These are phyloP conservation scores for Neotoma lepida DNA, from an alignment of 2,113 vertebrate genomes.

Conservation along the genomic window DNA sequence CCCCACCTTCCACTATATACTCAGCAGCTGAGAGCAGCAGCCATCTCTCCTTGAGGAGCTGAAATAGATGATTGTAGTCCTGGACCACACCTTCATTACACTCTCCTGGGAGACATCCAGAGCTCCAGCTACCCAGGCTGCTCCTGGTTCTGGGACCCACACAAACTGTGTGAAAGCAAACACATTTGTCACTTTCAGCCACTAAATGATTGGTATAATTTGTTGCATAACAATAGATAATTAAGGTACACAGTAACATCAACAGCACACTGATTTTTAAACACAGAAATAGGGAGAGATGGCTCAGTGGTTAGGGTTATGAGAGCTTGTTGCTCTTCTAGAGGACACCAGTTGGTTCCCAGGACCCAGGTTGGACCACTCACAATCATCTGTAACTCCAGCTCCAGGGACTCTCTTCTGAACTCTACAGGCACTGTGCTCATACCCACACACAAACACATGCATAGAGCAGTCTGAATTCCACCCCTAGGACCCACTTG, in stretches of 20 bases:
- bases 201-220: neutral
- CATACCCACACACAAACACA: neutral
- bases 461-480: neutral
- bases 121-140: neutral
- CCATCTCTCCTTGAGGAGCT: neutral
- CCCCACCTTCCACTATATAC: neutral
- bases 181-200: neutral
- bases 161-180: neutral
- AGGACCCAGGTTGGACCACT: neutral
- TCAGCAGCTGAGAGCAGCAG: neutral
- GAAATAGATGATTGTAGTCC: neutral
- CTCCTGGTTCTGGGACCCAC: conserved; percentile 16
- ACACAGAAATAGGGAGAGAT: neutral
- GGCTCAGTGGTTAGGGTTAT: neutral
- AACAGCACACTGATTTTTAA: neutral
- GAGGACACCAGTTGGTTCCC: neutral
- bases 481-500: neutral
- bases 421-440: neutral
- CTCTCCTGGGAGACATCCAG: neutral
- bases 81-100: neutral
- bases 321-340: neutral
- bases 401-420: neutral
- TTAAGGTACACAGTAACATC: neutral
- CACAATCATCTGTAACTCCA: neutral
- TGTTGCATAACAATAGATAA: conserved; percentile 37